Evolutionary conservation across 2,888 invertebrate species (phyloP).

Genomic region (Drosophila mimica): DNA sequence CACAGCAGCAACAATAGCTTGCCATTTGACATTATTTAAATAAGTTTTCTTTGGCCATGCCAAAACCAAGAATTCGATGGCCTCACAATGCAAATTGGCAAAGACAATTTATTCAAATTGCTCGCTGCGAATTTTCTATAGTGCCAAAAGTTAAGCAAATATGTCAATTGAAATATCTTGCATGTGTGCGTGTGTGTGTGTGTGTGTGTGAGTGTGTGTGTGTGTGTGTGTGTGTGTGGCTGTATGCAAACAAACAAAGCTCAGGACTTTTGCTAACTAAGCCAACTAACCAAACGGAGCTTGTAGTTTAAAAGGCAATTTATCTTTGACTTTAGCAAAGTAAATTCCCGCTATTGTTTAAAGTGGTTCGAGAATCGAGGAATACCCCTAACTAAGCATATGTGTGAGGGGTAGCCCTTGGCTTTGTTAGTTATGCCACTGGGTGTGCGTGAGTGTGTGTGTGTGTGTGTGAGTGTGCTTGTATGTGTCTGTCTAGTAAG

Average conservation of each 20-base stretch:
- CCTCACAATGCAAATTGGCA: slow-evolving; percentile 69
- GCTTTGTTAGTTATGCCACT: slow-evolving; percentile 12
- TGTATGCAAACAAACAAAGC: slow-evolving; percentile 59
- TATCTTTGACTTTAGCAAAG: slow-evolving; percentile 77
- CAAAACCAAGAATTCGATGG: slow-evolving; percentile 23
- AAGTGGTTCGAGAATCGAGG: slow-evolving; percentile 54
- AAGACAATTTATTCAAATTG: slow-evolving; percentile 73
- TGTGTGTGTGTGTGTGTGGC: slow-evolving; percentile 1
- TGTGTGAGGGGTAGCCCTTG: slow-evolving; percentile 4
- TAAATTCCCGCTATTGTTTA: slow-evolving; percentile 76
- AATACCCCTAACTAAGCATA: slow-evolving; percentile 19
- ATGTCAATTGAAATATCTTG: slow-evolving; percentile 43
- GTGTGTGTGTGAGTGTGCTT: slow-evolving; percentile 17
- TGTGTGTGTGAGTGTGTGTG: slow-evolving; percentile 13
- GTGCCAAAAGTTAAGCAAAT: slow-evolving; percentile 65
- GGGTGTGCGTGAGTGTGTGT: slow-evolving; percentile 7
- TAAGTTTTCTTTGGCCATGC: slow-evolving; percentile 34
- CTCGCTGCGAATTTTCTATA: slow-evolving; percentile 31
- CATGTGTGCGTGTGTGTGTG: background rate
- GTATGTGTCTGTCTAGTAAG: slow-evolving; percentile 47
- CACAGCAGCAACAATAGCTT: slow-evolving; percentile 20
- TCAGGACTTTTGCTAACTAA: slow-evolving; percentile 63
- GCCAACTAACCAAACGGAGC: slow-evolving; percentile 68
- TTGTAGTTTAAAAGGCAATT: slow-evolving; percentile 79
- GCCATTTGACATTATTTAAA: slow-evolving; percentile 38